phyloP scores from a whole-genome alignment of 2,888 invertebrate species.

The Lasioglossum vierecki region DNA sequence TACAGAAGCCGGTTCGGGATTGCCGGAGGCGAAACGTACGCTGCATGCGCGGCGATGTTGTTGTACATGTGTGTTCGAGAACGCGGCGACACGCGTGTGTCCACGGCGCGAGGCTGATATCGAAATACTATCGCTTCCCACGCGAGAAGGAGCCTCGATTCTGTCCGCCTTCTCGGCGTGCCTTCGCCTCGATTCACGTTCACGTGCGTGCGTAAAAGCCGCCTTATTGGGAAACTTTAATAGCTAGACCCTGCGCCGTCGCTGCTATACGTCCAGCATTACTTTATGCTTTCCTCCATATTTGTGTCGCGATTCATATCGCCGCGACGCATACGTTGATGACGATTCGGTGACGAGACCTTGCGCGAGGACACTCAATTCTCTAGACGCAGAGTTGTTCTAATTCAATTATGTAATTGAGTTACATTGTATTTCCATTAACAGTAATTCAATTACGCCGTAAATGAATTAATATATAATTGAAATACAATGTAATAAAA shows the following conservation, averaged over 20 bases:
- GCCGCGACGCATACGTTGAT: conserved; percentile 3
- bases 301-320: conserved; percentile 54
- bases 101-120: conserved; percentile 54
- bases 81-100: conserved; percentile 44
- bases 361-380: not conserved
- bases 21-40: not conserved
- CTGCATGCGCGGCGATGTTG: not conserved
- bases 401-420: too few species aligned
- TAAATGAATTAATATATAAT: too few species aligned
- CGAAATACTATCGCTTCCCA: conserved; percentile 67
- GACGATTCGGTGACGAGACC: conserved; percentile 41
- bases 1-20: conserved; percentile 26
- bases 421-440: too few species aligned
- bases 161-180: conserved; percentile 28
- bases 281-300: conserved; percentile 48
- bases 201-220: conserved; percentile 57
- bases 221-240: conserved; percentile 66
- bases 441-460: too few species aligned
- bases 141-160: conserved; percentile 60
- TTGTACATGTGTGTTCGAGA: not conserved
- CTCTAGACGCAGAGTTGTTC: not conserved
- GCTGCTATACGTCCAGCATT: conserved; percentile 41
- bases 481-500: too few species aligned
- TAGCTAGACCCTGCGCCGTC: conserved; percentile 46
- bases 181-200: conserved; percentile 34